A percentile compares a stretch with the other conserved stretches of the same genome.
Evolutionary conservation across 2,113 vertebrate species (phyloP).

Genomic region (Chaetodon auriga): DNA sequence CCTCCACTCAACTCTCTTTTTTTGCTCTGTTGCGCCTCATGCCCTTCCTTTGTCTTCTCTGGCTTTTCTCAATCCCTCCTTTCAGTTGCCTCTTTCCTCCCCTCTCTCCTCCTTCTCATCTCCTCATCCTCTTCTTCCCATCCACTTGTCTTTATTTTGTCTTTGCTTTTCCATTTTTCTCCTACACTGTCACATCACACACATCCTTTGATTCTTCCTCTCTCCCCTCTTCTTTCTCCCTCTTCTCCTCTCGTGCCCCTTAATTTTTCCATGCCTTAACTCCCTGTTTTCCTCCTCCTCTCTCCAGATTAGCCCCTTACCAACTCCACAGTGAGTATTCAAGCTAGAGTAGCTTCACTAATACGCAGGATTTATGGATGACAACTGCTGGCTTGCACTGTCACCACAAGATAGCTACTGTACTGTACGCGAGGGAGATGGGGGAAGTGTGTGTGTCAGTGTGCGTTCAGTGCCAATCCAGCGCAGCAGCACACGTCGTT

Average conservation of each 20-base stretch:
- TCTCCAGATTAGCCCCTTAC: constrained; percentile 50
- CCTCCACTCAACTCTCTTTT: not conserved
- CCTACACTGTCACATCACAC: not conserved
- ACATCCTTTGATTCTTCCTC: not conserved
- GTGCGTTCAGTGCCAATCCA: constrained; percentile 15
- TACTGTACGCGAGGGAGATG: constrained; percentile 51
- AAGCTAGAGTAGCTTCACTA: constrained; percentile 50
- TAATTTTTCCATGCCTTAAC: constrained; percentile 29
- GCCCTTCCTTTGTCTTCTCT: constrained; percentile 9
- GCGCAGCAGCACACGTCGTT: constrained; percentile 28
- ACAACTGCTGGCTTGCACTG: constrained; percentile 56
- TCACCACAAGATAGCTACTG: constrained; percentile 55
- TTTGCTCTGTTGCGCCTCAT: not conserved
- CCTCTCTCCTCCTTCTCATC: not conserved
- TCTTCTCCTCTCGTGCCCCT: not conserved
- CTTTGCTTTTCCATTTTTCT: not conserved
- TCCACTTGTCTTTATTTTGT: not conserved
- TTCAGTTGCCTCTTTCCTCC: not conserved
- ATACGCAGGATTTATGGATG: constrained; percentile 69
- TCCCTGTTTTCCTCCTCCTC: constrained; percentile 40
- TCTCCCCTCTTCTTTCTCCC: not conserved
- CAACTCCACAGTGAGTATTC: constrained; percentile 39
- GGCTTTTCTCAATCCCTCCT: constrained; percentile 18
- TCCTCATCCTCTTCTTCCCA: not conserved
- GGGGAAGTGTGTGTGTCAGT: not conserved